These are phyloP conservation scores for Cuculus canorus DNA, from an alignment of 2,797 vertebrate genomes.

Conservation along the genomic window DNA sequence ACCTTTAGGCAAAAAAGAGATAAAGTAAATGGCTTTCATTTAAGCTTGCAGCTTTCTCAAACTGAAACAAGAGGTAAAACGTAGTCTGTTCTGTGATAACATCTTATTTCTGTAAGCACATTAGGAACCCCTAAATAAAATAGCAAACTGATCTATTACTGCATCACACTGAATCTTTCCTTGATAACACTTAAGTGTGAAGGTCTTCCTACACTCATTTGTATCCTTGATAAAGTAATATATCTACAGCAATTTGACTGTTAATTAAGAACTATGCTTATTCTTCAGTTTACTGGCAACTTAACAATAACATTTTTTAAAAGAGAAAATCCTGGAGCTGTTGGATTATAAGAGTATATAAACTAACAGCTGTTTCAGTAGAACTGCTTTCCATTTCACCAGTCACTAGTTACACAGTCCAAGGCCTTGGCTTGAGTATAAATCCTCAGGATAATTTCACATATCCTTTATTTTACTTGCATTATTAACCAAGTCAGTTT, in stretches of 20 bases:
- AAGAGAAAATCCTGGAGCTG: not conserved
- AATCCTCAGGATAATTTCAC: not conserved
- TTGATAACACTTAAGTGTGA: not conserved
- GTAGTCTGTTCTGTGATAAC: not conserved
- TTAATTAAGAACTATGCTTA: not conserved
- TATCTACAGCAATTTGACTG: not conserved
- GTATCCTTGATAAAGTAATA: not conserved
- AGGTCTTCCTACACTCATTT: not conserved
- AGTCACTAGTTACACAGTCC: not conserved
- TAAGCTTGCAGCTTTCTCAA: not conserved
- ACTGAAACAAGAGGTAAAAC: constrained; percentile 5
- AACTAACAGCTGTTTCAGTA: not conserved
- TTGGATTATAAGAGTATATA: not conserved
- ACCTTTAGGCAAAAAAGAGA: constrained; percentile 30
- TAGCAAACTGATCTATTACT: not conserved
- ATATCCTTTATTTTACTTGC: not conserved
- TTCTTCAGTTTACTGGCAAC: not conserved
- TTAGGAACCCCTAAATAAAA: constrained; percentile 12
- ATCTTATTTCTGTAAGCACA: not conserved
- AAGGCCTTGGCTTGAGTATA: not conserved
- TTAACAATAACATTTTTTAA: not conserved
- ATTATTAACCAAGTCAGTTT: not conserved
- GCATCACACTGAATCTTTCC: not conserved
- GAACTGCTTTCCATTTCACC: not conserved
- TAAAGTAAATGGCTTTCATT: constrained; percentile 51